A percentile compares a stretch with the other conserved stretches of the same genome.
Evolutionary conservation across 2,888 invertebrate species (phyloP).

Genomic region (Eremobia ochroleuca): DNA sequence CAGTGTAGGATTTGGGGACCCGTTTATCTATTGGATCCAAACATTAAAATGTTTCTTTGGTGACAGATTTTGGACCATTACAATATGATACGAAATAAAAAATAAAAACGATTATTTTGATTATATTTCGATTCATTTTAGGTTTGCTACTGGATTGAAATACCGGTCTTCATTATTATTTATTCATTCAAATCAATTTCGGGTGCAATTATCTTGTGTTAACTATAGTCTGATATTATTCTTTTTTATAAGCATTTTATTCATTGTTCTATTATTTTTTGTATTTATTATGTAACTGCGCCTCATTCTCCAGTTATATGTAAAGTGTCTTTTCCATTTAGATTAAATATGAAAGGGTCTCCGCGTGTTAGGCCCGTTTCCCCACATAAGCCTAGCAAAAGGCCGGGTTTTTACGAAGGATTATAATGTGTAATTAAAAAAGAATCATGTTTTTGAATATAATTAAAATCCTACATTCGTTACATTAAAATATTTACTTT

Average conservation of each 20-base stretch:
- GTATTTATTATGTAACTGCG: neutral
- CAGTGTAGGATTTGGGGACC: neutral
- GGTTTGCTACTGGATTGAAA: neutral
- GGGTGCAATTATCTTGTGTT: neutral
- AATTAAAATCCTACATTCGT: neutral
- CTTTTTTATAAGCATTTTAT: neutral
- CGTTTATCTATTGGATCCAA: neutral
- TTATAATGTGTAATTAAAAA: slow-evolving; percentile 42
- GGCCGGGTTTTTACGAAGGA: slow-evolving; percentile 31
- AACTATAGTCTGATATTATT: too few relatives aligned
- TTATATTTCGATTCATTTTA: neutral
- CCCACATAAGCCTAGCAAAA: slow-evolving; percentile 48
- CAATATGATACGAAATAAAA: too few relatives aligned
- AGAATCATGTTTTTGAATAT: slow-evolving; percentile 23
- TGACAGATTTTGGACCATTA: neutral
- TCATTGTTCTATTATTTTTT: neutral
- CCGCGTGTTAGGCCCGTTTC: slow-evolving; percentile 17
- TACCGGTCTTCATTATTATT: neutral
- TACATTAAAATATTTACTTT: neutral
- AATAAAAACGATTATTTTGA: neutral
- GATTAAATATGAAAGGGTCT: slow-evolving; percentile 49
- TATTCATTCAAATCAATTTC: neutral
- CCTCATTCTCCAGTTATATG: slow-evolving; percentile 2
- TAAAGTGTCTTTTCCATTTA: slow-evolving; percentile 31
- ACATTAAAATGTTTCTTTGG: slow-evolving; percentile 1